Evolutionary conservation across 2,113 vertebrate genomes (phyloP), one percentile per base, ranked within the genome.

Genomic region (Prunella fulvescens): DNA sequence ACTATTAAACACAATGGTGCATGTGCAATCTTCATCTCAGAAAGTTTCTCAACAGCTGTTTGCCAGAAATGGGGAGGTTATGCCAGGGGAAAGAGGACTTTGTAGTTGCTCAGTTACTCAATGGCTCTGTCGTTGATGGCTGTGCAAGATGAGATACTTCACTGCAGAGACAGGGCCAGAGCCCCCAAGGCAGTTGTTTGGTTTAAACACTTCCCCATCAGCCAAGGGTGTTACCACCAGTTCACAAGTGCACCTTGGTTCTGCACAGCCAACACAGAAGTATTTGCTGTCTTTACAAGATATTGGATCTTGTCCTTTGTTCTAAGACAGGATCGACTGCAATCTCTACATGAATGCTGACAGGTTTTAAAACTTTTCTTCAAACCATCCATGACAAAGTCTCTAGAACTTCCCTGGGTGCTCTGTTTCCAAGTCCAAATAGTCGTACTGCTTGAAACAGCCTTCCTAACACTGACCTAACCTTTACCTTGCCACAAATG

Each of bases 41-140:
- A 83, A 84, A 71, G 53, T 76, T 93, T 96, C 53, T 64, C 87
- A 85, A 69, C 70, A 91, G 61, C 48, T 64, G 44, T 45, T 92
- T 67, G 57, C 44, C 51, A 81, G 87, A 92, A 96, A 39, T 23
- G 29, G 8, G 35, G 48, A 91, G 57, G n/a, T 71, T 62, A 53
- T 72, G 70, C n/a, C 48, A 48, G n/a, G 37, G 39, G 12, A 84
- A 81, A 77, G 51, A 76, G 44, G 24, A 29, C 60, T 65, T 80
- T 3, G 13, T 73, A 80, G 64, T 77, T 0, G 0, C 69, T 71
- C 1, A 0, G 20, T 69, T 80, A 62, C 74, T 86, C 45, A 13
- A 9, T 16, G 48, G 12, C 10, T 85, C 57, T 80, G 40, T 31
- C 1, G 0, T 9, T 53, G 19, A 31, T 1, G 0, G 74, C 57